Evolutionary conservation across 1,140 invertebrate genomes (phyloP), one percentile per base, ranked within the genome.

Genomic region (Bradynema listronoti): DNA sequence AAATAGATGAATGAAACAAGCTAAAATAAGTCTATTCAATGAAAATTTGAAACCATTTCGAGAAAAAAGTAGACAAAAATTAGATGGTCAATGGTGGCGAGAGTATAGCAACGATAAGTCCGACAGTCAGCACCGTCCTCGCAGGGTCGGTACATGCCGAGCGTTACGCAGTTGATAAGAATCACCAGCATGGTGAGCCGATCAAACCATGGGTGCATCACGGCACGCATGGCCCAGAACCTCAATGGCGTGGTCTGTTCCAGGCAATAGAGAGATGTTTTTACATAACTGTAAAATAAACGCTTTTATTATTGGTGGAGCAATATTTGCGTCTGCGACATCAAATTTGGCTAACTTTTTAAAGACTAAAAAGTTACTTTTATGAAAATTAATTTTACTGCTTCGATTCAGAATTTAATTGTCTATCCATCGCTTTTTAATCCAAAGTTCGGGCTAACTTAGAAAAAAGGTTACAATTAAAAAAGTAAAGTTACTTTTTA

Each of bases 61-160:
- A 80, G 77, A 9, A 91, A 85, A 82, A 99, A 98, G 83, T 97
- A 98, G 55, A 86, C 88, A 81, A 98, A 98, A 80, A 99, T 98
- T 71, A 92, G 87, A 81, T 99, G 90, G 79, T 99, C 94, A 79
- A 95, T 91, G 72, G 89, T 85, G 87, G 91, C 83, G 1, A 95
- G 83, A 79, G 95, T 88, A 80, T 88, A 87, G 82, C 93, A 98
- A 73, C 92, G 84, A 78, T 87, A 88, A 53, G 88, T 89, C 49
- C 85, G 81, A 78, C 94, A 98, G 24, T 78, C 68, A 64, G 87
- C 84, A 78, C 96, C 91, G 19, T 77, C 75, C 62, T 89, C 87
- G 79, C 94, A 98, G 7, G 94, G 94, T 80, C 95, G 89, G 81
- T 98, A 98, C 94, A 98, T 97, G 41, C 94, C 94, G 63, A 99